A percentile compares a stretch with the other conserved stretches of the same genome.
Evolutionary conservation across 2,888 invertebrate species (phyloP).

Genomic region (Diaphora mendica): DNA sequence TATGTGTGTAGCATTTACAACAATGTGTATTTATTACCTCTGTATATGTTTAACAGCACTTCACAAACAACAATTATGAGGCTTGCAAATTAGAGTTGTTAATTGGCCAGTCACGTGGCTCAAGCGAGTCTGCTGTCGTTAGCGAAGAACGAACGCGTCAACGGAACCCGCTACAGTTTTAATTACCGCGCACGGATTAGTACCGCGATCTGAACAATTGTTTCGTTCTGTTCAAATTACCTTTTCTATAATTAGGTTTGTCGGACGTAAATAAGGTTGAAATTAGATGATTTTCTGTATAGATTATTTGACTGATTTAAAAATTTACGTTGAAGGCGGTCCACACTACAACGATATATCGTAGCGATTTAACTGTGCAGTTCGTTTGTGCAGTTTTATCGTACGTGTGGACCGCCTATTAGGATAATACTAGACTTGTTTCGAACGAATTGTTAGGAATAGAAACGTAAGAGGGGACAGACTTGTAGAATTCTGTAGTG

Average conservation of each 20-base stretch:
- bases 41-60: slow-evolving; percentile 22
- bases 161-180: slow-evolving; percentile 39
- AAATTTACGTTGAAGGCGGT: too few relatives aligned
- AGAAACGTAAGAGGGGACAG: too few relatives aligned
- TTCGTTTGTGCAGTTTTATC: too few relatives aligned
- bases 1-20: neutral
- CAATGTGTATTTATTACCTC: slow-evolving; percentile 20
- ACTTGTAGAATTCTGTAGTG: too few relatives aligned
- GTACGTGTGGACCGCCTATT: too few relatives aligned
- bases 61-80: slow-evolving; percentile 41
- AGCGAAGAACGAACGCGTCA: slow-evolving; percentile 29
- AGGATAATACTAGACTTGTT: too few relatives aligned
- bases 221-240: slow-evolving; percentile 42
- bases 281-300: neutral
- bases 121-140: slow-evolving; percentile 32
- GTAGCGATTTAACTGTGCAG: too few relatives aligned
- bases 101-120: slow-evolving; percentile 43
- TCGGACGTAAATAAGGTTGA: neutral
- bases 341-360: too few relatives aligned
- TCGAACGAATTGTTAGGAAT: too few relatives aligned
- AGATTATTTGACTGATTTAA: neutral
- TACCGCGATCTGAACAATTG: slow-evolving; percentile 45
- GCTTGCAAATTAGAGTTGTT: slow-evolving; percentile 38
- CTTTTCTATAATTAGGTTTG: slow-evolving; percentile 11
- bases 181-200: slow-evolving; percentile 47